Base-by-base conservation (phyloP, 2,797 vertebrate species). In the Novumbra hubbsi region DNA sequence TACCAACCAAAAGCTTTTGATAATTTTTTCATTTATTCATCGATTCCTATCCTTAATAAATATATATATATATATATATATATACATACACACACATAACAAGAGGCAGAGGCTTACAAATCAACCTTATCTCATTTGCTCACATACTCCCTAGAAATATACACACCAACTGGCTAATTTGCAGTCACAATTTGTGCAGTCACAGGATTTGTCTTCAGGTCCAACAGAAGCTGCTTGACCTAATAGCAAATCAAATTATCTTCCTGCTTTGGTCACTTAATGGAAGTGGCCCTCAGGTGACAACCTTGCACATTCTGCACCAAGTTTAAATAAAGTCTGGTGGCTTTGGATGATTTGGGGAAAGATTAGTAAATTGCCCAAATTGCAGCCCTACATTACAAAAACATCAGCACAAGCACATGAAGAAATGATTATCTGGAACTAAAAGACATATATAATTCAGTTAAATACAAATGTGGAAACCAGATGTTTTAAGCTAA, bases 201-300 rank as follows among this genome's bases (percentile, higher is more conserved):
- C 78, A 71, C 76, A 73, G 81, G 55, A 86, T 91, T 90, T 91
- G 85, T 91, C 88, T 90, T 74, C 88, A 80, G 92, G 86, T 89
- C 89, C 88, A 86, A 91, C 93, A 92, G 85, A 92, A 92, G 84
- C 88, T 92, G 87, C 90, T 91, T 91, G 90, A 92, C 91, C 93
- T 93, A 94, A 93, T 80, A 93, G 89, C 90, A 93, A 94, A 93
- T 94, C 91, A 92, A 93, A 95, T 95, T 93, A 92, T 95, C 89
- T 89, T 68, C 76, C 84, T 88, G 86, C 90, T 88, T 91, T 92
- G 83, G 48, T 89, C 90, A 91, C 85, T 78, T 72, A 78, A 91
- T 91, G 86, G 88, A 91, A 93, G 86, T 88, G 88, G 82, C 88
- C 88, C 8, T 81, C 73, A 81, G 90, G 88, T 89, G 88, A 89